Base-by-base conservation (phyloP, 2,888 invertebrate genomes). In the Heteromyza rotundicornis region DNA sequence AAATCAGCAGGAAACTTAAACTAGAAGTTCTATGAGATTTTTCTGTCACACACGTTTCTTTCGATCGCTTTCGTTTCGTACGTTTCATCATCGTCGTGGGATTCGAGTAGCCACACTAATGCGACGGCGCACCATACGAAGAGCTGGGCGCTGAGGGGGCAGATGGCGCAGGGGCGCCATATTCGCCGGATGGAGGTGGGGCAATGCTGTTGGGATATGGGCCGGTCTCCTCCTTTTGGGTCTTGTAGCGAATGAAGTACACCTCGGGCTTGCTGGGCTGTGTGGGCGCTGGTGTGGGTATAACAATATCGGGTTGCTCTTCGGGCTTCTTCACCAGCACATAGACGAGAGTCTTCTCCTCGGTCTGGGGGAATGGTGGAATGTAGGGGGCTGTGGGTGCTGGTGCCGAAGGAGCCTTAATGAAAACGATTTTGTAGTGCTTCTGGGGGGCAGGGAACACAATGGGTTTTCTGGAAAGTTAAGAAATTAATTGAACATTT, bases 391-490 rank as follows among this genome's bases (percentile, higher is more conserved):
- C 88, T 32, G 86, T 87, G 20, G 88, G 88, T 59, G 87, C 86
- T 2, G 88, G 88, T 57, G 88, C 87, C 49, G 88, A 87, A 62
- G 88, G 88, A 19, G 88, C 88, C 86, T 91, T 91, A 80, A 91
- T 91, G 85, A 91, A 91, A 62, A 91, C 89, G 74, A 91, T 91
- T 80, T 91, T 90, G 85, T 91, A 91, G 77, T 91, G 90, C 74
- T 90, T 91, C 80, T 91, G 90, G n/a, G 91, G 87, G 22, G 89
- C 85, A 22, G 86, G 84, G 47, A 86, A 84, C 56, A 80, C 77
- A 67, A 86, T 84, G 17, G 85, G 86, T 78, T 85, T 88, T 70
- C 86, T 87, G 14, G 12, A n/a, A n/a, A n/a, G 40, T n/a, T 10
- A 40, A 40, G 14, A 40, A 40, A 40, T 3, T n/a, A 40, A 40